These are phyloP conservation scores for Triplophysa siluroides DNA, from an alignment of 2,113 vertebrate genomes.

Conservation along the genomic window DNA sequence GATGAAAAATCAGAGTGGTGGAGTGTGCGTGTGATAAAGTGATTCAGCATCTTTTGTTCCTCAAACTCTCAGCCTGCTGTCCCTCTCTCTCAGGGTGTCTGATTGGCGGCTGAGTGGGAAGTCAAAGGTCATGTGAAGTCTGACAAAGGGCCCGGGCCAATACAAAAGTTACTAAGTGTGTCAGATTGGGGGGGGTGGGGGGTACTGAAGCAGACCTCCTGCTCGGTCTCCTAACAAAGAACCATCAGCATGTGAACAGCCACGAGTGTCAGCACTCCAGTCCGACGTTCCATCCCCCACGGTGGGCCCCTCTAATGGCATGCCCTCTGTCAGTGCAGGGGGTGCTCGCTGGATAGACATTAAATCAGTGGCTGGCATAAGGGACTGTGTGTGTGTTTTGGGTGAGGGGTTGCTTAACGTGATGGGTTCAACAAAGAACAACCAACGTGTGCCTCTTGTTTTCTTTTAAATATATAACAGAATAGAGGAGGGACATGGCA, in stretches of 20 bases:
- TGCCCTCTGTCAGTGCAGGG: slow-evolving; percentile 45
- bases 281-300: neutral
- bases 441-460: slow-evolving; percentile 54
- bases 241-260: slow-evolving; percentile 69
- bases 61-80: slow-evolving; percentile 49
- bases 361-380: slow-evolving; percentile 49
- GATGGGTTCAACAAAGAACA: slow-evolving; percentile 28
- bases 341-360: slow-evolving; percentile 7
- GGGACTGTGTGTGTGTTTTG: slow-evolving; percentile 28
- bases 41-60: slow-evolving; percentile 50
- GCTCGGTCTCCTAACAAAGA: slow-evolving; percentile 67
- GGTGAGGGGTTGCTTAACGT: slow-evolving; percentile 20
- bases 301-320: slow-evolving; percentile 42
- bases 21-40: slow-evolving; percentile 39
- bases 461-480: slow-evolving; percentile 39
- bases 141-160: slow-evolving; percentile 64
- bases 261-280: slow-evolving; percentile 33
- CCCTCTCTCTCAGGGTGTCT: slow-evolving; percentile 48
- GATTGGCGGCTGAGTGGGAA: slow-evolving; percentile 62
- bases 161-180: slow-evolving; percentile 69
- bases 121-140: slow-evolving; percentile 68
- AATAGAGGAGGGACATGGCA: neutral
- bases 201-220: slow-evolving; percentile 50
- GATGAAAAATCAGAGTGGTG: slow-evolving; percentile 5
- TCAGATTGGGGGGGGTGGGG: slow-evolving; percentile 49